Conservation (phyloP, 53 echinoderm and acorn worm genomes). For the Mesocentrotus franciscanus region DNA sequence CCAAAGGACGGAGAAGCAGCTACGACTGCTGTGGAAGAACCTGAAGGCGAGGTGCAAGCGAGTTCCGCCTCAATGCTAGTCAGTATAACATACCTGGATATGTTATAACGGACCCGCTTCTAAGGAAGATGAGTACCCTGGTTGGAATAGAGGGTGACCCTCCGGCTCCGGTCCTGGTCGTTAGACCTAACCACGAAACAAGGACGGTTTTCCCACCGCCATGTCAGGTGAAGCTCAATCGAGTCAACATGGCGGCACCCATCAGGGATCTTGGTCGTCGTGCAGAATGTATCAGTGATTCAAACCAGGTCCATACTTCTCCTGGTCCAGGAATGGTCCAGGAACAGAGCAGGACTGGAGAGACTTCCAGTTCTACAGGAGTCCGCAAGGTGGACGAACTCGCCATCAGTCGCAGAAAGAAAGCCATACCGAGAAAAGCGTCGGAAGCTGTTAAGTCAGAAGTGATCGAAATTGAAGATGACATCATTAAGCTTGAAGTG, state of each 20-base stretch:
- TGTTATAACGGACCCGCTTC: conserved; percentile 27
- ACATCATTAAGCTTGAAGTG: not conserved
- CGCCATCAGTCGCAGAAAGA: conserved; percentile 14
- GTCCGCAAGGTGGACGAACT: not conserved
- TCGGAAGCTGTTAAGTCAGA: conserved; percentile 12
- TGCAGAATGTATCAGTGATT: not conserved
- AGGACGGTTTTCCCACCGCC: not conserved
- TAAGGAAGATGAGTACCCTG: conserved; percentile 37
- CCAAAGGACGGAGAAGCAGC: conserved; percentile 55
- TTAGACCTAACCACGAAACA: not conserved
- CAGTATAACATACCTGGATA: not conserved
- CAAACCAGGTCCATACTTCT: not conserved
- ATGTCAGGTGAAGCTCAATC: too few species aligned
- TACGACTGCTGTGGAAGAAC: conserved; percentile 62
- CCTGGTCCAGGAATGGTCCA: not conserved
- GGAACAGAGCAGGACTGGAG: not conserved
- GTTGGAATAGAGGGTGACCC: conserved; percentile 22
- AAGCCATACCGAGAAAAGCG: conserved; percentile 43
- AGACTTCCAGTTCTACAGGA: not conserved
- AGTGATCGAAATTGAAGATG: conserved; percentile 13
- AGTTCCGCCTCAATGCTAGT: conserved; percentile 32
- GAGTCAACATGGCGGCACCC: conserved; percentile 2
- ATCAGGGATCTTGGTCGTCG: not conserved
- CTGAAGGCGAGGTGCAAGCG: conserved; percentile 57
- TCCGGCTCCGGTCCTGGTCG: not conserved